Percentiles rank a stretch among this genome's conserved stretches.
phyloP scores from a whole-genome alignment of 2,888 invertebrate genomes.

The Ypsolopha scabrella region DNA sequence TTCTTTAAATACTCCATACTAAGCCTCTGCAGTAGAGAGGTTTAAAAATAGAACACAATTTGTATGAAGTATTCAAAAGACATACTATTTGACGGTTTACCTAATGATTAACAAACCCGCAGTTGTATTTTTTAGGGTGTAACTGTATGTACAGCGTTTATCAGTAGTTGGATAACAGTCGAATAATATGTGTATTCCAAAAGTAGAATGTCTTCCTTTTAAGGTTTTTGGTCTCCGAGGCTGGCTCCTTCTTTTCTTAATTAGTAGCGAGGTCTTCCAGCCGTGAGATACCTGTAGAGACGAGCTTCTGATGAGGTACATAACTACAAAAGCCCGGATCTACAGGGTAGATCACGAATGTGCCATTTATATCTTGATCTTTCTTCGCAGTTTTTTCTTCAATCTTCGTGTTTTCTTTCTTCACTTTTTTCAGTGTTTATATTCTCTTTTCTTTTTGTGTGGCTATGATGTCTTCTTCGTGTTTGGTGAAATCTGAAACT shows the following conservation, averaged over 20 bases:
- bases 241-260: constrained; percentile 2
- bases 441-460: too few species aligned
- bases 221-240: constrained; percentile 3
- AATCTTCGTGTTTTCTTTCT: constrained; percentile 2
- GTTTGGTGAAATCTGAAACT: too few species aligned
- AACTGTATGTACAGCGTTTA: too few species aligned
- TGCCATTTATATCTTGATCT: constrained; percentile 64
- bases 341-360: constrained; percentile 99
- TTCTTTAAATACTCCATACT: too few species aligned
- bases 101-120: too few species aligned
- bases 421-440: neutral
- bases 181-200: constrained; percentile 5
- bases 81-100: too few species aligned
- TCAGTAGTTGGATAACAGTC: too few species aligned
- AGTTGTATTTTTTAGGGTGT: too few species aligned
- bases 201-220: constrained; percentile 12
- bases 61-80: too few species aligned
- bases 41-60: too few species aligned
- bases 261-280: constrained; percentile 86
- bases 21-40: too few species aligned
- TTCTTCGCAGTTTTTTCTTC: constrained; percentile 25
- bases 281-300: constrained; percentile 99
- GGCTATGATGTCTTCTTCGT: too few species aligned
- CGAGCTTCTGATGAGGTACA: constrained; percentile 96
- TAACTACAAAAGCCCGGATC: constrained; percentile 99